Percentiles rank a stretch among this genome's conserved stretches.
Evolutionary conservation across 2,797 vertebrate genomes (phyloP).

Genomic region (Toxotes lorentzi): DNA sequence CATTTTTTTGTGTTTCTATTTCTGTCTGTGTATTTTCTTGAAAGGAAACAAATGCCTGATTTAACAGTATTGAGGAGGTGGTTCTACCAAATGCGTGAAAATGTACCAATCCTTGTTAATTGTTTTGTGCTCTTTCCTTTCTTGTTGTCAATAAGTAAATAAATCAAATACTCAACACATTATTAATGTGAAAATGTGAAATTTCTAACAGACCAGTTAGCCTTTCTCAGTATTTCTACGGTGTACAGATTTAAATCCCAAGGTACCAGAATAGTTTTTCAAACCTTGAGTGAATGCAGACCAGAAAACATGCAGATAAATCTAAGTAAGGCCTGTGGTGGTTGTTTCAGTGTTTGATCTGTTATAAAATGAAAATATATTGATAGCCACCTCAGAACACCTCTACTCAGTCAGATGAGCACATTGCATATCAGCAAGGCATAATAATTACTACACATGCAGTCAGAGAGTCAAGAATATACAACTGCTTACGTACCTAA

Average conservation of each 20-base stretch:
- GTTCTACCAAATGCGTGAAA: constrained; percentile 27
- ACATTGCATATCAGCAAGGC: too few relatives aligned
- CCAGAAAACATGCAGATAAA: neutral
- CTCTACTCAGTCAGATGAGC: too few relatives aligned
- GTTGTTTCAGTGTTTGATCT: too few relatives aligned
- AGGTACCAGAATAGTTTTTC: too few relatives aligned
- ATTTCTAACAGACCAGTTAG: neutral
- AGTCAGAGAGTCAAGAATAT: neutral
- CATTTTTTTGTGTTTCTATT: constrained; percentile 25
- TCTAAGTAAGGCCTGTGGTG: neutral
- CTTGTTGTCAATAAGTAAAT: constrained; percentile 64
- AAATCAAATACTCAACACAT: constrained; percentile 37
- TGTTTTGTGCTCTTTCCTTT: constrained; percentile 62
- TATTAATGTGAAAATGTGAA: constrained; percentile 5
- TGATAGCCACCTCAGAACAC: too few relatives aligned
- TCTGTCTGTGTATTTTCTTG: constrained; percentile 41
- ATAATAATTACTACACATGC: neutral
- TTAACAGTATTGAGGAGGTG: constrained; percentile 23
- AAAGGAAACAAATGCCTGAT: constrained; percentile 29
- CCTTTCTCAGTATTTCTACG: too few relatives aligned
- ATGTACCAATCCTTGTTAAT: constrained; percentile 45
- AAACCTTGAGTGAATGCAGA: neutral
- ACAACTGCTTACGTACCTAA: too few relatives aligned
- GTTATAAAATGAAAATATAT: too few relatives aligned
- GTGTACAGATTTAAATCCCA: too few relatives aligned